phyloP scores from a whole-genome alignment of 2,888 invertebrate species.

The Phortica okadai region DNA sequence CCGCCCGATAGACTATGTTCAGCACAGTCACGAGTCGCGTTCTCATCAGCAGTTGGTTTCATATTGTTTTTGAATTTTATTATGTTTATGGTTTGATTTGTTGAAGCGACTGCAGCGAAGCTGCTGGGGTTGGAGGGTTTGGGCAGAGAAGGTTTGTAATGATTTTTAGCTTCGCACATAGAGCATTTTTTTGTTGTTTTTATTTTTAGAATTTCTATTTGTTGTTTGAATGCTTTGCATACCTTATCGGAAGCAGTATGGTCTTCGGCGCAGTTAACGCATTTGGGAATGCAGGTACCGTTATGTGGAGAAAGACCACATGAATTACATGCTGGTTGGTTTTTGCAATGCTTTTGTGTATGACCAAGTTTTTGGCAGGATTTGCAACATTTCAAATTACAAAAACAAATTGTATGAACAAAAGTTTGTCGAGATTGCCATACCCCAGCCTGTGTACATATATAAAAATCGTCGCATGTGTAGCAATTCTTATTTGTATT shows the following conservation, averaged over 20 bases:
- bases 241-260: constrained; percentile 28
- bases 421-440: no score
- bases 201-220: no score
- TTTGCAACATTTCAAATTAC: no score
- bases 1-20: no score
- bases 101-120: constrained; percentile 24
- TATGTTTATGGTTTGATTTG: constrained; percentile 11
- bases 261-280: constrained; percentile 23
- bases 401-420: no score
- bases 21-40: no score
- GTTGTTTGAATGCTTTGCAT: constrained; percentile 29
- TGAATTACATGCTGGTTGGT: constrained; percentile 11
- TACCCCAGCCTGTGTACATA: no score
- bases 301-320: constrained; percentile 36
- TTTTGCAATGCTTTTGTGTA: constrained; percentile 39
- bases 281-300: constrained; percentile 25
- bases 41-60: no score
- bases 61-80: background rate
- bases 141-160: constrained; percentile 31
- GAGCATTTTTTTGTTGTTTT: no score
- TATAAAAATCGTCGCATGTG: no score
- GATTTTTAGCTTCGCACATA: constrained; percentile 27
- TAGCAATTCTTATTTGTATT: no score
- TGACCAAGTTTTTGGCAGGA: no score
- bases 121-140: constrained; percentile 22